Percentiles rank a stretch among this genome's conserved stretches.
phyloP scores from a whole-genome alignment of 2,113 vertebrate genomes.

The Acanthisitta chloris region DNA sequence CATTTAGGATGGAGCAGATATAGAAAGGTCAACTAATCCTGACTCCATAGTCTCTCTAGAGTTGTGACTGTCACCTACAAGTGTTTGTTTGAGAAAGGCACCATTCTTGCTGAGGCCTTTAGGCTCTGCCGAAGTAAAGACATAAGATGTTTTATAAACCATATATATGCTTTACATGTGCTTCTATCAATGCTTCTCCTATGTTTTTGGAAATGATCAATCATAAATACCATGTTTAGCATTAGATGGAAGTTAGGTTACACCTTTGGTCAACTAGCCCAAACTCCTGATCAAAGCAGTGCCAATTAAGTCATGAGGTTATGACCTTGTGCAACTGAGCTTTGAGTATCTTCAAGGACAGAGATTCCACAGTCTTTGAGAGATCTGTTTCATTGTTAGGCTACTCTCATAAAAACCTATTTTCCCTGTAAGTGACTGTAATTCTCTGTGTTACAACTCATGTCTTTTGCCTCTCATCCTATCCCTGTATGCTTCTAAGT shows the following conservation, averaged over 20 bases:
- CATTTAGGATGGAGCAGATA: neutral
- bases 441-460: neutral
- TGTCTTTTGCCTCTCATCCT: neutral
- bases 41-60: neutral
- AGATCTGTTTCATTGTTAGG: neutral
- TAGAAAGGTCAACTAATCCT: neutral
- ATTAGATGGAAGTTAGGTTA: neutral
- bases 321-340: neutral
- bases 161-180: neutral
- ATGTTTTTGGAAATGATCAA: neutral
- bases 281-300: neutral
- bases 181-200: neutral
- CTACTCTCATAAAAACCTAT: neutral
- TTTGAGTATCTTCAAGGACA: neutral
- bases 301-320: neutral
- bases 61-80: neutral
- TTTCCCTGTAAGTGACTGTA: neutral
- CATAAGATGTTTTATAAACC: neutral
- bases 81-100: neutral
- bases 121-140: neutral
- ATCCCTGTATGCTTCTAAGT: neutral
- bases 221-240: neutral
- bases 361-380: neutral
- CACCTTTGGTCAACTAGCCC: neutral
- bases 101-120: neutral